A percentile compares a stretch with the other conserved stretches of the same genome.
These are phyloP conservation scores for Perca schrenkii DNA, from an alignment of 2,113 vertebrate genomes.

Conservation along the genomic window DNA sequence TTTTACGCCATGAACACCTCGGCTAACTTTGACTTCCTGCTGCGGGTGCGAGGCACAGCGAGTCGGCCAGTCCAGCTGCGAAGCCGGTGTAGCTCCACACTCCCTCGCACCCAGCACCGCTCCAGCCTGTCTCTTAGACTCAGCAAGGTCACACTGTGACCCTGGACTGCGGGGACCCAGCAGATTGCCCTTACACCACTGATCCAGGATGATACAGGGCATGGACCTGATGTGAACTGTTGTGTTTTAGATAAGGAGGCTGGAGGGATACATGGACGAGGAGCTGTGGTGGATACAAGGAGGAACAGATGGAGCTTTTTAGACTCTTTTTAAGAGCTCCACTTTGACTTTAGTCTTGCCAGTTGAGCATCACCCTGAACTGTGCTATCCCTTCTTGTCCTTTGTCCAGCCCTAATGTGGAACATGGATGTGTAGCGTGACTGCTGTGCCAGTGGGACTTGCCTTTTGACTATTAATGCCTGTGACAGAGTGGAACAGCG, in stretches of 20 bases:
- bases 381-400: slow-evolving; percentile 18
- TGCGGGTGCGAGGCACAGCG: slow-evolving; percentile 85
- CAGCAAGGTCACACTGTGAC: slow-evolving; percentile 90
- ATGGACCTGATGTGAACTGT: neutral
- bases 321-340: slow-evolving; percentile 35
- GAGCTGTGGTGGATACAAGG: slow-evolving; percentile 10
- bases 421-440: slow-evolving; percentile 50
- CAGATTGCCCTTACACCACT: slow-evolving; percentile 20
- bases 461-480: slow-evolving; percentile 33
- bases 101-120: slow-evolving; percentile 86
- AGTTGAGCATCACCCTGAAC: slow-evolving; percentile 9
- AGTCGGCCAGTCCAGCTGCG: slow-evolving; percentile 81
- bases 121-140: slow-evolving; percentile 86
- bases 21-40: slow-evolving; percentile 92
- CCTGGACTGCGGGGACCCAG: neutral
- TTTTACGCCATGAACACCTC: slow-evolving; percentile 97
- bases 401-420: slow-evolving; percentile 34
- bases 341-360: slow-evolving; percentile 16
- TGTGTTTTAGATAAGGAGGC: slow-evolving; percentile 15
- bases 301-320: neutral
- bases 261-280: slow-evolving; percentile 21
- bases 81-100: slow-evolving; percentile 84
- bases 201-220: neutral
- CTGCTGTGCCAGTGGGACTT: slow-evolving; percentile 62
- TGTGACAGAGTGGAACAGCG: slow-evolving; percentile 61